phyloP scores from a whole-genome alignment of 2,113 vertebrate genomes.

The Pongo abelii region DNA sequence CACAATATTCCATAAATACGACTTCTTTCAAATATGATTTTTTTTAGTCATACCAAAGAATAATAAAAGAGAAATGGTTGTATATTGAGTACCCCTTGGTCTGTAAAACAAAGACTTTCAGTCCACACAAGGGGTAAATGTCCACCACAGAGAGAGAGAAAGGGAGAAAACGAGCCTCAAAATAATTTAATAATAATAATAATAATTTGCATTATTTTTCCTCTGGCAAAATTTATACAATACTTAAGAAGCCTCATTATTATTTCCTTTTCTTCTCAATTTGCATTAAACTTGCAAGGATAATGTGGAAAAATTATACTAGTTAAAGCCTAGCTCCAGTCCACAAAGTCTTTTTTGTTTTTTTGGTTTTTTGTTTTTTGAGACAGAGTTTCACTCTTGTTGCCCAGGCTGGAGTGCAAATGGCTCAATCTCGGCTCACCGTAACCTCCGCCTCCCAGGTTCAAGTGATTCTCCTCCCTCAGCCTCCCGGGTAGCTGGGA shows the following conservation, averaged over 20 bases:
- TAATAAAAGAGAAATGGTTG: background rate
- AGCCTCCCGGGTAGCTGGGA: too few relatives aligned
- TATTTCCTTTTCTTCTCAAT: conserved; percentile 36
- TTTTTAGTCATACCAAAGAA: conserved; percentile 2
- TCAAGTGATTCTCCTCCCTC: too few relatives aligned
- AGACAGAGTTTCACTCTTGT: too few relatives aligned
- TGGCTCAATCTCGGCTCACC: too few relatives aligned
- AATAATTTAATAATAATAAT: background rate
- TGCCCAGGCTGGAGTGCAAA: too few relatives aligned
- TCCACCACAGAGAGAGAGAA: background rate
- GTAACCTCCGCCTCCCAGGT: too few relatives aligned
- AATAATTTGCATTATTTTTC: conserved; percentile 23
- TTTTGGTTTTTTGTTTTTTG: too few relatives aligned
- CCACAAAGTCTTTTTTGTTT: background rate
- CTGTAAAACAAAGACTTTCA: background rate
- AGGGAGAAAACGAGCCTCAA: background rate
- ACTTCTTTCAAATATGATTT: background rate
- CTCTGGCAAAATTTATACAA: conserved; percentile 2
- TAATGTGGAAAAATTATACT: background rate
- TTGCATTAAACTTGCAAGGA: background rate
- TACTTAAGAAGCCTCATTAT: background rate
- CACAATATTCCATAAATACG: background rate
- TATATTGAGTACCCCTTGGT: background rate
- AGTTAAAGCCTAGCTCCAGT: background rate
- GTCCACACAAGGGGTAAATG: background rate